Evolutionary conservation across 2,797 vertebrate species (phyloP).

Genomic region (Schizothorax lantsangensis): DNA sequence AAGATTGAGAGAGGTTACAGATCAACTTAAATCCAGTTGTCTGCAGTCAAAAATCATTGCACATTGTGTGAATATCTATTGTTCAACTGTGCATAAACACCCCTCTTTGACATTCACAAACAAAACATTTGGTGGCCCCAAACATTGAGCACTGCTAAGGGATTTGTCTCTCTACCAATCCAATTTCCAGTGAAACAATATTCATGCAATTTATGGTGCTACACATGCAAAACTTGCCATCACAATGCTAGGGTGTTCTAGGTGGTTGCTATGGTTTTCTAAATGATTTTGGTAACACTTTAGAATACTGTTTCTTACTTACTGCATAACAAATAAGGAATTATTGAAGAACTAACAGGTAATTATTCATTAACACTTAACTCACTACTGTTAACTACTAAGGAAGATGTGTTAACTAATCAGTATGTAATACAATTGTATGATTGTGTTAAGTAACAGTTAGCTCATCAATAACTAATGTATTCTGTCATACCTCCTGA

Average conservation of each 20-base stretch:
- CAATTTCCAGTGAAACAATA: constrained; percentile 9
- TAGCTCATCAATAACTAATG: too few species aligned
- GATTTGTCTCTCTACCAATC: constrained; percentile 10
- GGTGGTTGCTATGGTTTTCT: background rate
- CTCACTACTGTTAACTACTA: too few species aligned
- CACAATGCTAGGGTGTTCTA: background rate
- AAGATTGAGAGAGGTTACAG: background rate
- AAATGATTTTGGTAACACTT: too few species aligned
- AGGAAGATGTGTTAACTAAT: too few species aligned
- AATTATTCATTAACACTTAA: too few species aligned
- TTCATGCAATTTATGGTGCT: background rate
- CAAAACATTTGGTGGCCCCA: constrained; percentile 15
- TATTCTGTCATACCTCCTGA: too few species aligned
- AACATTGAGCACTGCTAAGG: background rate
- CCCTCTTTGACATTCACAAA: constrained; percentile 35
- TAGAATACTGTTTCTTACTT: too few species aligned
- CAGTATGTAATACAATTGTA: too few species aligned
- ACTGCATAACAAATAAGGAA: too few species aligned
- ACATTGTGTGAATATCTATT: background rate
- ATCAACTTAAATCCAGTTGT: background rate
- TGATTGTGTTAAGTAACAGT: too few species aligned
- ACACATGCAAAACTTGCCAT: background rate
- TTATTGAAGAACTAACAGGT: too few species aligned
- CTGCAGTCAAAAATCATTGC: background rate
- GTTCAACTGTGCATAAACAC: background rate